A percentile compares a stretch with the other conserved stretches of the same genome.
These are phyloP conservation scores for Pandemis cinnamomeana DNA, from an alignment of 2,888 invertebrate genomes.

Conservation along the genomic window DNA sequence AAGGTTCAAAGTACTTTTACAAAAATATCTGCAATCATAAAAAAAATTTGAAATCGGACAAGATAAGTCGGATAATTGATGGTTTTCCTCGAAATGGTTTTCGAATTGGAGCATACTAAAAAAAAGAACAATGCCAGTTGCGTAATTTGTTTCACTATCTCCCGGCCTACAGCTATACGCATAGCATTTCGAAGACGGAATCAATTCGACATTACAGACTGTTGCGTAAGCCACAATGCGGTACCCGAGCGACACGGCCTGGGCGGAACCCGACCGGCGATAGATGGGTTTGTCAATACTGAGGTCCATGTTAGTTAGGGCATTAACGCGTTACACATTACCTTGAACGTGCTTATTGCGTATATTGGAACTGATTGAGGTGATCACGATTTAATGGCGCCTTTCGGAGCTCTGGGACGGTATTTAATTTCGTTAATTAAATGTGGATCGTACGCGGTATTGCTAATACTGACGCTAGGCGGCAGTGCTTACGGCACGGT, in stretches of 20 bases:
- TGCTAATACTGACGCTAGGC: no score
- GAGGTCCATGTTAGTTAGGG: slow-evolving; percentile 3
- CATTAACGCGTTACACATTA: slow-evolving; percentile 8
- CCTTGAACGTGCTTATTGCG: background rate
- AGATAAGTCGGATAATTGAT: no score
- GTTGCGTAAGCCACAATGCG: slow-evolving; percentile 31
- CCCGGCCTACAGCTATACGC: no score
- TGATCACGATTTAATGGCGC: background rate
- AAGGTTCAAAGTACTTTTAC: no score
- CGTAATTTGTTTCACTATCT: no score
- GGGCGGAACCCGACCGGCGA: slow-evolving; percentile 47
- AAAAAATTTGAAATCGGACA: no score
- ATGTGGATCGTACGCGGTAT: no score
- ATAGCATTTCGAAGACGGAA: slow-evolving; percentile 22
- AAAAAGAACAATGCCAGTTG: no score
- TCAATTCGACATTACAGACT: slow-evolving; percentile 32
- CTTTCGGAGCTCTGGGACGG: background rate
- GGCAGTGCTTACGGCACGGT: no score
- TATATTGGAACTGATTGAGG: background rate
- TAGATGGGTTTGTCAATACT: slow-evolving; percentile 22
- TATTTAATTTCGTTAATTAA: background rate
- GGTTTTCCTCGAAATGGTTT: no score
- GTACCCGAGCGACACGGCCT: slow-evolving; percentile 48
- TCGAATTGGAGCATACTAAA: no score
- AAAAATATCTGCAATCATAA: no score